phyloP scores from a whole-genome alignment of 2,888 invertebrate species.

The Plebejus anna region DNA sequence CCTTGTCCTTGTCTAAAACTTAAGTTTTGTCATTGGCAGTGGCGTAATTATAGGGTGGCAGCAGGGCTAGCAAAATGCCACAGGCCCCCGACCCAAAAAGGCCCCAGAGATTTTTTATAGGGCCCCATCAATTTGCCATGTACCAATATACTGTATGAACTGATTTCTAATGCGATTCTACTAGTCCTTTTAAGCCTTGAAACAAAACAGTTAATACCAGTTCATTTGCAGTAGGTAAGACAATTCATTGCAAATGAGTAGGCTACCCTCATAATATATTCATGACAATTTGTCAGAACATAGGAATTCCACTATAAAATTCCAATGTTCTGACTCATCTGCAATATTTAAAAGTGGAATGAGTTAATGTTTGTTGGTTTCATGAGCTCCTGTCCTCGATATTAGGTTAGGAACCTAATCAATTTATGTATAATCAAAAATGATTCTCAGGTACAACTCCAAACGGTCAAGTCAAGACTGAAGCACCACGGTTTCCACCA shows the following conservation, averaged over 20 bases:
- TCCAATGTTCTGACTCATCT: neutral
- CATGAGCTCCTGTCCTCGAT: neutral
- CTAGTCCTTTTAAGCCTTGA: neutral
- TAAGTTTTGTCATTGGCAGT: too few relatives aligned
- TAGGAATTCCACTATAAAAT: constrained; percentile 5
- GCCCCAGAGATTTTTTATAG: too few relatives aligned
- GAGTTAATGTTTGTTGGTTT: neutral
- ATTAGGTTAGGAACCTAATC: neutral
- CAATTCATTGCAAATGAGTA: too few relatives aligned
- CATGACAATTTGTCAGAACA: neutral
- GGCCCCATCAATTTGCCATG: too few relatives aligned
- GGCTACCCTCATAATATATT: neutral
- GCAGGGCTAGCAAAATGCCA: too few relatives aligned
- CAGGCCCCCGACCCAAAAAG: too few relatives aligned
- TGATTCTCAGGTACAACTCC: constrained; percentile 55
- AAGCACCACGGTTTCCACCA: constrained; percentile 61
- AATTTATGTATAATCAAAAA: neutral
- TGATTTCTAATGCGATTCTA: too few relatives aligned
- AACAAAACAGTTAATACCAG: neutral
- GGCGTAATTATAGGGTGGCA: too few relatives aligned
- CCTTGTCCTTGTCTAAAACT: neutral
- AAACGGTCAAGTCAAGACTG: constrained; percentile 64
- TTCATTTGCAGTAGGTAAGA: too few relatives aligned
- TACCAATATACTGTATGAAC: too few relatives aligned
- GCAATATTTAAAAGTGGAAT: neutral